Conservation (phyloP, 1,140 invertebrate genomes). For the Anoplophora glabripennis region DNA sequence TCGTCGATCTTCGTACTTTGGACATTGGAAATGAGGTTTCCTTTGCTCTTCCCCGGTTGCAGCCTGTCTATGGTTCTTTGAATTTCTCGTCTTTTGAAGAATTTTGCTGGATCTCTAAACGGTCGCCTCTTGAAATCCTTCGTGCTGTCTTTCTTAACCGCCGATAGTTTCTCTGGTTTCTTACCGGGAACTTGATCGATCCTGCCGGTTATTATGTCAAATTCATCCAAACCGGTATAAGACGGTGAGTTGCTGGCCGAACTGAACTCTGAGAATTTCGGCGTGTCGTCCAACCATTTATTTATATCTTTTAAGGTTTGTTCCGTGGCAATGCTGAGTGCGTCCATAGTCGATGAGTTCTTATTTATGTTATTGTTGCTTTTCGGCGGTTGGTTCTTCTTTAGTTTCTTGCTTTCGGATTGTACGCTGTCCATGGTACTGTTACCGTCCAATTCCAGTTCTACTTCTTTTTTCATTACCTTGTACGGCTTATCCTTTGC, state of each 20-base stretch:
- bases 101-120: slow-evolving; percentile 47
- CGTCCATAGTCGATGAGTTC: slow-evolving; percentile 57
- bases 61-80: slow-evolving; percentile 78
- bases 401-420: slow-evolving; percentile 41
- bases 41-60: slow-evolving; percentile 78
- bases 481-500: slow-evolving; percentile 30
- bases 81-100: slow-evolving; percentile 66
- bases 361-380: slow-evolving; percentile 8
- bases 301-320: slow-evolving; percentile 85
- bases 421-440: slow-evolving; percentile 36
- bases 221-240: slow-evolving; percentile 54
- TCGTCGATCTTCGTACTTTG: slow-evolving; percentile 56
- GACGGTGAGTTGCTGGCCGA: slow-evolving; percentile 71
- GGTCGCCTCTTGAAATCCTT: slow-evolving; percentile 45
- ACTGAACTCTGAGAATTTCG: slow-evolving; percentile 68
- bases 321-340: slow-evolving; percentile 72
- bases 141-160: slow-evolving; percentile 30
- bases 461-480: slow-evolving; percentile 29
- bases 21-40: slow-evolving; percentile 67
- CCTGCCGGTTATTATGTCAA: slow-evolving; percentile 44
- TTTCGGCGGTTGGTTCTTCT: slow-evolving; percentile 26
- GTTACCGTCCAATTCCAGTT: slow-evolving; percentile 38
- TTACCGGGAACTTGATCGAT: slow-evolving; percentile 12
- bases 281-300: slow-evolving; percentile 82
- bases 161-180: slow-evolving; percentile 42